These are phyloP conservation scores for Melanchra persicariae DNA, from an alignment of 2,888 invertebrate species.

Conservation along the genomic window DNA sequence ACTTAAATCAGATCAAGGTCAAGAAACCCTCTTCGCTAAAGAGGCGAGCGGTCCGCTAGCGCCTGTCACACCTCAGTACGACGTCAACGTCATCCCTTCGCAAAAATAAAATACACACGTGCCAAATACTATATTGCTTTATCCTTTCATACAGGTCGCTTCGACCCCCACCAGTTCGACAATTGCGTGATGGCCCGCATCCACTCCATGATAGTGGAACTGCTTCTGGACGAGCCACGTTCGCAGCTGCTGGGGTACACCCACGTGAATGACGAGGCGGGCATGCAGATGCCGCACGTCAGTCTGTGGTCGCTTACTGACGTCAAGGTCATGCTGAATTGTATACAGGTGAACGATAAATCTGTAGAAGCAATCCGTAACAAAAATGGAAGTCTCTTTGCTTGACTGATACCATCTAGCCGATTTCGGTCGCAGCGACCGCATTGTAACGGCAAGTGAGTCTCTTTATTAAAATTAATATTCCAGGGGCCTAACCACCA, in stretches of 20 bases:
- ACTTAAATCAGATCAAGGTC: no score
- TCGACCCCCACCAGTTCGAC: conserved; percentile 94
- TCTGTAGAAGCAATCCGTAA: neutral
- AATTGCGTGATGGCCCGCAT: conserved; percentile 96
- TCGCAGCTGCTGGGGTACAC: conserved; percentile 94
- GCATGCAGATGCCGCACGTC: conserved; percentile 95
- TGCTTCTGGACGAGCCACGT: conserved; percentile 95
- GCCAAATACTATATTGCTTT: neutral
- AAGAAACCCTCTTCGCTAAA: neutral
- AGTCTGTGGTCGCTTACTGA: conserved; percentile 96
- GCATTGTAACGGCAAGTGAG: no score
- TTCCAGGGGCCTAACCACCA: no score
- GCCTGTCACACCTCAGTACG: no score
- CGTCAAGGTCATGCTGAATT: conserved; percentile 94
- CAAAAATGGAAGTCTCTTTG: no score
- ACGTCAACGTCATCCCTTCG: neutral
- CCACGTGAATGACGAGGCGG: conserved; percentile 95
- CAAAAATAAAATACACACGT: neutral
- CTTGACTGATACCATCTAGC: no score
- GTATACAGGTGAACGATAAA: conserved; percentile 93
- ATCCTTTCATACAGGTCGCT: conserved; percentile 87
- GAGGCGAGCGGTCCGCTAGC: no score
- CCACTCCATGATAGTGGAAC: conserved; percentile 96
- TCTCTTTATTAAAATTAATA: no score
- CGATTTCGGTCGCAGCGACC: no score